A percentile compares a stretch with the other conserved stretches of the same genome.
Evolutionary conservation across 2,888 invertebrate genomes (phyloP).

Genomic region (Sminthurinus aureus): DNA sequence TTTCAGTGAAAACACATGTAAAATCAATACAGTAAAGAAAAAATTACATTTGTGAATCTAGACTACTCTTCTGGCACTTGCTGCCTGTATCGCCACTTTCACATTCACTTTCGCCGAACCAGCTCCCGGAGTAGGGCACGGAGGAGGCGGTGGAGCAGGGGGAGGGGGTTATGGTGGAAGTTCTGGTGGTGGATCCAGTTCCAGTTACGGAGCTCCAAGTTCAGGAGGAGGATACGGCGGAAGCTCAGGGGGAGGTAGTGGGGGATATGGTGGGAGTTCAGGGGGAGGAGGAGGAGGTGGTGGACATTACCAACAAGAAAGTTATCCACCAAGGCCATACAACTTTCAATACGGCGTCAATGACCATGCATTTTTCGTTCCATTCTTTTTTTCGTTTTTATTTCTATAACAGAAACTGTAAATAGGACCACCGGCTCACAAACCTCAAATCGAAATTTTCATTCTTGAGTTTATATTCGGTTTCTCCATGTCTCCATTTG

Average conservation of each 20-base stretch:
- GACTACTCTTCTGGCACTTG: conserved; percentile 22
- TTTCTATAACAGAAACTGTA: too few species aligned
- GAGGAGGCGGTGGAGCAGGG: conserved; percentile 23
- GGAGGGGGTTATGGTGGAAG: conserved; percentile 26
- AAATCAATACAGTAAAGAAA: background rate
- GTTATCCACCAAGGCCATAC: conserved; percentile 57
- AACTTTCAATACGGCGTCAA: conserved; percentile 58
- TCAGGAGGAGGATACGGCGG: conserved; percentile 19
- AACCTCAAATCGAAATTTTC: too few species aligned
- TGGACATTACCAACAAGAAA: conserved; percentile 22
- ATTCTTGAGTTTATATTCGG: too few species aligned
- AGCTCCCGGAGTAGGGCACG: conserved; percentile 15
- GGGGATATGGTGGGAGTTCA: conserved; percentile 15
- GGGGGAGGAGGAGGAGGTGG: conserved; percentile 24
- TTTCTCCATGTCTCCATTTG: too few species aligned
- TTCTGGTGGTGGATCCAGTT: background rate
- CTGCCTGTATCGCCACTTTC: conserved; percentile 26
- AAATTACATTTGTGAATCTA: background rate
- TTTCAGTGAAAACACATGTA: background rate
- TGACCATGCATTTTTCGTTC: too few species aligned
- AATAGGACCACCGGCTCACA: too few species aligned
- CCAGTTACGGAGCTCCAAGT: background rate
- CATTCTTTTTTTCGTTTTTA: too few species aligned
- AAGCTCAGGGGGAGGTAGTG: background rate
- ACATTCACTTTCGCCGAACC: conserved; percentile 32